Evolutionary conservation across 37 sponge, comb jelly and placozoan genomes (phyloP).

Genomic region (Eunapius fragilis): DNA sequence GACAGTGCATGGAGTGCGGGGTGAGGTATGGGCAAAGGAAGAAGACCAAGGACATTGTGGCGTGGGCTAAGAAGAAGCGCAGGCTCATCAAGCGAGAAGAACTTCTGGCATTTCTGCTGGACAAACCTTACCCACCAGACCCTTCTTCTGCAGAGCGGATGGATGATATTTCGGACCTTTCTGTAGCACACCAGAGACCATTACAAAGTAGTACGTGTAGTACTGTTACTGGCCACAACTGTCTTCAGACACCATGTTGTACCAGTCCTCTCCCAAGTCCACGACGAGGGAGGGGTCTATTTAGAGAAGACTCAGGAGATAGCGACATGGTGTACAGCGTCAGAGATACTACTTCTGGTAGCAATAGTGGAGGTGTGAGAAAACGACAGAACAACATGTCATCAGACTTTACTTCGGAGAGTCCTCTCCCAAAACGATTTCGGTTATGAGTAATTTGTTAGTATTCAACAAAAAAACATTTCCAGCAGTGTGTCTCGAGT

Average conservation of each 20-base stretch:
- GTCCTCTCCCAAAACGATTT: constrained; percentile 44
- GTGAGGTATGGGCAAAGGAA: constrained; percentile 64
- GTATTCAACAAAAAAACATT: background rate
- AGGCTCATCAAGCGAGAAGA: constrained; percentile 69
- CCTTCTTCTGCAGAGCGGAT: background rate
- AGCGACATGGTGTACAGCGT: background rate
- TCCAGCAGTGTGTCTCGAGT: background rate
- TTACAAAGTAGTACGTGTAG: background rate
- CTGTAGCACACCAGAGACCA: constrained; percentile 16
- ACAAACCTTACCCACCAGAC: constrained; percentile 55
- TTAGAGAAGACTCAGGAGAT: constrained; percentile 32
- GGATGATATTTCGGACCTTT: constrained; percentile 1
- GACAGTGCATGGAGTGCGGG: constrained; percentile 74
- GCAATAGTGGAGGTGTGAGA: constrained; percentile 8
- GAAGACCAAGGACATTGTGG: constrained; percentile 65
- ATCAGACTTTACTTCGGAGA: constrained; percentile 32
- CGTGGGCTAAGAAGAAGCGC: constrained; percentile 84
- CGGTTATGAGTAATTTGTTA: constrained; percentile 28
- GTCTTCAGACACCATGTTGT: constrained; percentile 20
- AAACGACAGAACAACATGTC: constrained; percentile 20
- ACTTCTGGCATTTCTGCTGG: constrained; percentile 71
- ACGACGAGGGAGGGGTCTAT: constrained; percentile 42
- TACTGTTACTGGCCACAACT: background rate
- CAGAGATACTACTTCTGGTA: background rate
- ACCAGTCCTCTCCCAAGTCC: constrained; percentile 7